A percentile compares a stretch with the other conserved stretches of the same genome.
Conservation (phyloP, 2,888 invertebrate species). For the Eurois occulta region DNA sequence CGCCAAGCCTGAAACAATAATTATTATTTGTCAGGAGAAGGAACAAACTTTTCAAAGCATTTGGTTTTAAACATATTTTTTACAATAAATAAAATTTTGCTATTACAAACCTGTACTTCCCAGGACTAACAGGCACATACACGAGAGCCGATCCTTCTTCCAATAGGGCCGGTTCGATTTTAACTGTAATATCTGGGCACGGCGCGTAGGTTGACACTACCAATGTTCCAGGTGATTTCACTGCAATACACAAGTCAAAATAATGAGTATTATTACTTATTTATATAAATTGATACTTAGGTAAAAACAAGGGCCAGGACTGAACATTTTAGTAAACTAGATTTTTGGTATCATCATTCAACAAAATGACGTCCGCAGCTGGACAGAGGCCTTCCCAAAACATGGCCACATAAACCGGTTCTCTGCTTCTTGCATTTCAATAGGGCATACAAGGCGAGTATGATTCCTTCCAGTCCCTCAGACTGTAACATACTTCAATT, state of each 20-base stretch:
- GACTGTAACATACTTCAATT: neutral
- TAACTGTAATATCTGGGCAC: constrained; percentile 96
- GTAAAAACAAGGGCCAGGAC: neutral
- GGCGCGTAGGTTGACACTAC: constrained; percentile 99
- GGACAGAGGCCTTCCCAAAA: neutral
- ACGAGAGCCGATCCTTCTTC: constrained; percentile 92
- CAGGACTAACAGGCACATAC: constrained; percentile 94
- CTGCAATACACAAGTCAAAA: constrained; percentile 68
- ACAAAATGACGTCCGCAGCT: no score
- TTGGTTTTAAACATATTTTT: neutral
- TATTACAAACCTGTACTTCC: constrained; percentile 89
- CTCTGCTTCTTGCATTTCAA: neutral
- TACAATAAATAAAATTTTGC: neutral
- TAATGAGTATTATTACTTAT: no score
- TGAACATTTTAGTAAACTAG: neutral
- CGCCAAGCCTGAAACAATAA: constrained; percentile 93
- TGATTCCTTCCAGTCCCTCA: neutral
- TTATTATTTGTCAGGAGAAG: neutral
- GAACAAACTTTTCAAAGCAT: neutral
- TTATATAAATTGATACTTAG: neutral
- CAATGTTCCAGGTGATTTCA: constrained; percentile 96
- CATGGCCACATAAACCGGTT: neutral
- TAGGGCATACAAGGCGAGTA: neutral
- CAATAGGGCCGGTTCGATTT: constrained; percentile 97
- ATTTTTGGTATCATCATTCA: neutral